Evolutionary conservation across 2,797 vertebrate genomes (phyloP).

Genomic region (Acipenser oxyrinchus): DNA sequence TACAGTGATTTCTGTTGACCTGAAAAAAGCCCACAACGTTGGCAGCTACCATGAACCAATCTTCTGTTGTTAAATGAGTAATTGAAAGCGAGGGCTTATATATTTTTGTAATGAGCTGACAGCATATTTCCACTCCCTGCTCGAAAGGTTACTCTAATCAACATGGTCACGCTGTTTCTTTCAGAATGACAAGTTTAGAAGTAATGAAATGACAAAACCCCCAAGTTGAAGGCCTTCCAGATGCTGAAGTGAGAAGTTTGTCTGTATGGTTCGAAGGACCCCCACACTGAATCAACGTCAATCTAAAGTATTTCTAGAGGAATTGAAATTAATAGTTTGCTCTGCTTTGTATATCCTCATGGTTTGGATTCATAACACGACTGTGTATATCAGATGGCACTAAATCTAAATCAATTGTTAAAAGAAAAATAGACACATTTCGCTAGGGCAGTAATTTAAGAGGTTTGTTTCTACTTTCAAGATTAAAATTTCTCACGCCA

Average conservation of each 20-base stretch:
- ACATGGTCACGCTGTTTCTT: constrained; percentile 63
- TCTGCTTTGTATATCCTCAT: constrained; percentile 25
- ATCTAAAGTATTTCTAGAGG: constrained; percentile 25
- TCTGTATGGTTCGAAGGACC: constrained; percentile 26
- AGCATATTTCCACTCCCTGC: constrained; percentile 62
- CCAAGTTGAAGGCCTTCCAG: constrained; percentile 30
- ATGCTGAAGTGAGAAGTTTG: constrained; percentile 44
- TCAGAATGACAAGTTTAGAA: constrained; percentile 65
- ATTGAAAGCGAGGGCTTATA: constrained; percentile 80
- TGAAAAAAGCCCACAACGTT: constrained; percentile 47
- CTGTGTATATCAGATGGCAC: constrained; percentile 13
- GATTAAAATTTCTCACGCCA: constrained; percentile 27
- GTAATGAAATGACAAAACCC: constrained; percentile 57
- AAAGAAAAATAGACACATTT: constrained; percentile 16
- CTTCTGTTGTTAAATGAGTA: constrained; percentile 63
- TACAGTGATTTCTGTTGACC: constrained; percentile 59
- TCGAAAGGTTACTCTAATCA: constrained; percentile 60
- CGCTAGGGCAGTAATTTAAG: constrained; percentile 23
- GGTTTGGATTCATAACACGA: constrained; percentile 12
- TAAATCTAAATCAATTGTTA: background rate
- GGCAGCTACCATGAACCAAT: constrained; percentile 60
- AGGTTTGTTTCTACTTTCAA: constrained; percentile 32
- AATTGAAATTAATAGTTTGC: constrained; percentile 30
- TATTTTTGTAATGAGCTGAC: constrained; percentile 78
- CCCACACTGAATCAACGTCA: constrained; percentile 29